Conservation (phyloP, 2,113 vertebrate genomes). For the Abramis brama region DNA sequence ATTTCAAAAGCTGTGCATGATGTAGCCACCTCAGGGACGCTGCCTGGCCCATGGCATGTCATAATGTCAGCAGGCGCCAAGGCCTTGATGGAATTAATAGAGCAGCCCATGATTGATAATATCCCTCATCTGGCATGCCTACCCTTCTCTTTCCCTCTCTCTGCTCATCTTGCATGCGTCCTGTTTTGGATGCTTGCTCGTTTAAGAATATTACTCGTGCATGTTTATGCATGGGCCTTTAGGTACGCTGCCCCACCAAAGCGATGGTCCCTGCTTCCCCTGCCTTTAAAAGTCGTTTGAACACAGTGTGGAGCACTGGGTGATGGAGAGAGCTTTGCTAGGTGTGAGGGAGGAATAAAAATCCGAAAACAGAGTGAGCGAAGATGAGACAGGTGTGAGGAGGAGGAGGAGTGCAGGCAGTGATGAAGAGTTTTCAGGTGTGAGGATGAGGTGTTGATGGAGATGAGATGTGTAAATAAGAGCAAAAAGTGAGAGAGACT, state of each 20-base stretch:
- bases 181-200: constrained; percentile 38
- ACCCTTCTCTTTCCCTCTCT: constrained; percentile 33
- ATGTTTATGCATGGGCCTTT: constrained; percentile 56
- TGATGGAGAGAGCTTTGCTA: constrained; percentile 25
- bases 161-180: constrained; percentile 32
- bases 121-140: constrained; percentile 48
- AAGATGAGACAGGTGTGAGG: constrained; percentile 23
- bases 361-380: not conserved
- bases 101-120: constrained; percentile 60
- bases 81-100: constrained; percentile 63
- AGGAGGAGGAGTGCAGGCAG: constrained; percentile 25
- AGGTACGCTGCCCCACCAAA: constrained; percentile 10
- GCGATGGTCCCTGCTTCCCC: constrained; percentile 25
- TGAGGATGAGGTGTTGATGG: constrained; percentile 15
- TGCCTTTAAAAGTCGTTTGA: constrained; percentile 41
- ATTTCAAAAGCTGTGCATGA: constrained; percentile 56
- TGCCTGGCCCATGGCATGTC: constrained; percentile 52
- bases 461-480: constrained; percentile 42
- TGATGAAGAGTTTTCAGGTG: constrained; percentile 41
- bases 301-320: constrained; percentile 3
- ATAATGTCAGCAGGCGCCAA: constrained; percentile 53
- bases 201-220: constrained; percentile 36
- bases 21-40: constrained; percentile 47
- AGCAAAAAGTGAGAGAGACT: constrained; percentile 29
- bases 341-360: constrained; percentile 25